Conservation (phyloP, 2,113 vertebrate genomes). For the Rhabdomys dilectus region DNA sequence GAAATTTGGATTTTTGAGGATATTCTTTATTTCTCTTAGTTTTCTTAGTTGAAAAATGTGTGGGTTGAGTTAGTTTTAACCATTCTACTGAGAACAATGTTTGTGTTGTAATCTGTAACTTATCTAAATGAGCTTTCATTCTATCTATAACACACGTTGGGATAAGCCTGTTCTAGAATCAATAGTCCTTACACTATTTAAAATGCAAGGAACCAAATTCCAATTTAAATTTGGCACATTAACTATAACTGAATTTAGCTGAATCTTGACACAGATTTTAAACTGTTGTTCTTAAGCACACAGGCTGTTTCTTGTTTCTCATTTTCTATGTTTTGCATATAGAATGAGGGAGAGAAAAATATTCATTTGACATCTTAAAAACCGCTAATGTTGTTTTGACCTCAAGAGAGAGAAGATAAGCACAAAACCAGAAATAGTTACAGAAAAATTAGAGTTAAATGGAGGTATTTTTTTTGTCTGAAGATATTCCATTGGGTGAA, state of each 20-base stretch:
- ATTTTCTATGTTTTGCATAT: constrained; percentile 58
- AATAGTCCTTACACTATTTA: constrained; percentile 28
- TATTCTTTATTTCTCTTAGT: constrained; percentile 43
- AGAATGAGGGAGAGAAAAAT: background rate
- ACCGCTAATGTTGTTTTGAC: constrained; percentile 38
- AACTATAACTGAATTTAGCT: constrained; percentile 60
- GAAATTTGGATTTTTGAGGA: constrained; percentile 6
- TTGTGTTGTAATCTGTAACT: constrained; percentile 39
- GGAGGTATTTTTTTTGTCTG: background rate
- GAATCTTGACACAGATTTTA: constrained; percentile 10
- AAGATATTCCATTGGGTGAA: background rate
- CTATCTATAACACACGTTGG: background rate
- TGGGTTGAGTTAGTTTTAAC: constrained; percentile 48
- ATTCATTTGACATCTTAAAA: constrained; percentile 37
- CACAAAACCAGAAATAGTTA: constrained; percentile 41
- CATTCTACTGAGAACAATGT: constrained; percentile 38
- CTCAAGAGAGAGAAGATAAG: background rate
- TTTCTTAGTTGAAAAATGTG: constrained; percentile 56
- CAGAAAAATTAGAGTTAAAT: background rate
- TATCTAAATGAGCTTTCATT: constrained; percentile 49
- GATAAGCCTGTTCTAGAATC: constrained; percentile 33
- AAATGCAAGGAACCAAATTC: constrained; percentile 61
- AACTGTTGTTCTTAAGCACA: constrained; percentile 49
- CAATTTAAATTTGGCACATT: constrained; percentile 58
- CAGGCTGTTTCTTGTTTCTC: constrained; percentile 18